Percentiles rank a stretch among this genome's conserved stretches.
Evolutionary conservation across 2,888 invertebrate species (phyloP).

Genomic region (Rapana venosa): DNA sequence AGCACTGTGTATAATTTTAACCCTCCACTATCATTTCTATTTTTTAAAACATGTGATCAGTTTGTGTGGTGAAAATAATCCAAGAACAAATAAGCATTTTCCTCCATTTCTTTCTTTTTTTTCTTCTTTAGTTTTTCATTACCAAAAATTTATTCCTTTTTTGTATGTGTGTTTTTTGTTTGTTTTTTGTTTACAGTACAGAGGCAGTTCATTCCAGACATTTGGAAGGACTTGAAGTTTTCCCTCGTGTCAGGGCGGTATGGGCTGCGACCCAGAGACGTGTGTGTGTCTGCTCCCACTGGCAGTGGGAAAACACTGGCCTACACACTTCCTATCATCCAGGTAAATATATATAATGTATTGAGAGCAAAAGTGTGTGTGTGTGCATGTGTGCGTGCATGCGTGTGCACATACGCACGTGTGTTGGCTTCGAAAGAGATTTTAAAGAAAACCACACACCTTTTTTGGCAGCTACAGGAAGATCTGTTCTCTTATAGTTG

Average conservation of each 20-base stretch:
- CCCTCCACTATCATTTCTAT: too few relatives aligned
- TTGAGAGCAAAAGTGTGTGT: not conserved
- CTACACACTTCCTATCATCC: conserved; percentile 93
- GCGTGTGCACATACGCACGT: not conserved
- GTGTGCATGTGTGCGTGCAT: not conserved
- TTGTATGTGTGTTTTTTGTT: not conserved
- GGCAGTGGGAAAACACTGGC: conserved; percentile 98
- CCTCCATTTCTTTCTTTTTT: not conserved
- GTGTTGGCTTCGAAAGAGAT: too few relatives aligned
- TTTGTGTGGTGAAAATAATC: too few relatives aligned
- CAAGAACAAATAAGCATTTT: too few relatives aligned
- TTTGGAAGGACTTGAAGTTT: conserved; percentile 73
- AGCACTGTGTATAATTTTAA: too few relatives aligned
- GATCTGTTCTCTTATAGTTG: too few relatives aligned
- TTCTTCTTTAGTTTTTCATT: not conserved
- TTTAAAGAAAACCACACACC: too few relatives aligned
- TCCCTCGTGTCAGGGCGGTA: conserved; percentile 76
- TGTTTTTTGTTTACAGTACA: conserved; percentile 65
- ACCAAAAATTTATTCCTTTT: not conserved
- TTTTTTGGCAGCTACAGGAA: not conserved
- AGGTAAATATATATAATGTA: conserved; percentile 79
- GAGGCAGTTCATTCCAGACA: conserved; percentile 73
- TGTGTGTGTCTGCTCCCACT: conserved; percentile 98
- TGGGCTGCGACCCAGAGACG: conserved; percentile 84
- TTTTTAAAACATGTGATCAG: too few relatives aligned